Conservation (phyloP, 2,888 invertebrate species). For the Kryphioiulus occultus region DNA sequence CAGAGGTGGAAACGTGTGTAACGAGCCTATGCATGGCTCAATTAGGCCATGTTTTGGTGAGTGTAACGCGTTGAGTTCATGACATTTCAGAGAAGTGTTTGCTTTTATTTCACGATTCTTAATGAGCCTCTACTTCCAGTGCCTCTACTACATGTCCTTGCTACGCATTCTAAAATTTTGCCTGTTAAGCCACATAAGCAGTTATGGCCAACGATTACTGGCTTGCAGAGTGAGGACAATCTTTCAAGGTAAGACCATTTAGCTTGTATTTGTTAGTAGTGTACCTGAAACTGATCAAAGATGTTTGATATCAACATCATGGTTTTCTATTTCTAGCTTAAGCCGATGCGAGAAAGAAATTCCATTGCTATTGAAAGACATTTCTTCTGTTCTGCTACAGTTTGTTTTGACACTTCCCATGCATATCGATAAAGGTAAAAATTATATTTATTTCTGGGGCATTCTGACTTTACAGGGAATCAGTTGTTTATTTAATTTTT, state of each 20-base stretch:
- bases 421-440: slow-evolving; percentile 82
- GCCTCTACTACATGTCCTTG: slow-evolving; percentile 85
- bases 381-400: slow-evolving; percentile 84
- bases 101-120: slow-evolving; percentile 33
- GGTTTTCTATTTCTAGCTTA: slow-evolving; percentile 53
- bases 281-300: no score
- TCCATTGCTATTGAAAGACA: slow-evolving; percentile 86
- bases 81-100: not conserved
- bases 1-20: slow-evolving; percentile 79
- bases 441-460: no score
- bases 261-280: not conserved
- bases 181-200: slow-evolving; percentile 58
- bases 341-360: slow-evolving; percentile 68
- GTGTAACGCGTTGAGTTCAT: not conserved
- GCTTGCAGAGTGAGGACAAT: slow-evolving; percentile 57
- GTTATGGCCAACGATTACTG: slow-evolving; percentile 62
- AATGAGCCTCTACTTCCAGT: slow-evolving; percentile 71
- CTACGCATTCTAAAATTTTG: slow-evolving; percentile 82
- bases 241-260: slow-evolving; percentile 52
- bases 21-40: slow-evolving; percentile 59
- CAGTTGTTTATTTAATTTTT: no score
- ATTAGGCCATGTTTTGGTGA: slow-evolving; percentile 58
- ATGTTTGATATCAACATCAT: not conserved
- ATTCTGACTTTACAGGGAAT: no score
- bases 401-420: slow-evolving; percentile 84